A percentile compares a stretch with the other conserved stretches of the same genome.
phyloP scores from a whole-genome alignment of 2,113 vertebrate genomes.

The Syrmaticus mikado region DNA sequence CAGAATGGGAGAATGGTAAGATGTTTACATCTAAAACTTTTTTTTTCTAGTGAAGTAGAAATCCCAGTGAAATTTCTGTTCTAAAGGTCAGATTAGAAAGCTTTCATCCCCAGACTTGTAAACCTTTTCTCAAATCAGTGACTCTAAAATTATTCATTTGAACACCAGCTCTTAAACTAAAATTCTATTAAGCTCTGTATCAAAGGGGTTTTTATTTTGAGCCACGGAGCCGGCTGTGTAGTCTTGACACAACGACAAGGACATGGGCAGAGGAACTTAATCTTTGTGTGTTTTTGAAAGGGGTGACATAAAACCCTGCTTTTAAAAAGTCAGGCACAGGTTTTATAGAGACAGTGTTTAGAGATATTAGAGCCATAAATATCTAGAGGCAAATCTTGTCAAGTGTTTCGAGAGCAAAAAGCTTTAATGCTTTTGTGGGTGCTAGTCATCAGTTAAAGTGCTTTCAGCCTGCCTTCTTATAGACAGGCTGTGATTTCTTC shows the following conservation, averaged over 20 bases:
- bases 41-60: slow-evolving; percentile 26
- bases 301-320: background rate
- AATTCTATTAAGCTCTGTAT: slow-evolving; percentile 36
- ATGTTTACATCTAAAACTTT: background rate
- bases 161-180: slow-evolving; percentile 42
- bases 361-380: background rate
- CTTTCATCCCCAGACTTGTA: slow-evolving; percentile 50
- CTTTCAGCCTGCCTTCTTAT: background rate
- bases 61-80: slow-evolving; percentile 46
- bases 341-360: background rate
- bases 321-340: slow-evolving; percentile 1
- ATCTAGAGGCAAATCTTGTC: background rate
- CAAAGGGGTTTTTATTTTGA: background rate
- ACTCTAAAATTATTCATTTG: slow-evolving; percentile 58
- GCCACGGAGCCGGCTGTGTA: background rate
- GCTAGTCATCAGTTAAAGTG: slow-evolving; percentile 8
- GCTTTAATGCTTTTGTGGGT: slow-evolving; percentile 26
- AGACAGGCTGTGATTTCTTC: background rate
- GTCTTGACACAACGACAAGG: background rate
- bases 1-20: background rate
- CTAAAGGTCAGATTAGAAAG: slow-evolving; percentile 66
- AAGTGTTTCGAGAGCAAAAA: background rate
- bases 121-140: slow-evolving; percentile 64
- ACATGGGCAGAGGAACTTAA: background rate
- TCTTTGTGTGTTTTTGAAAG: background rate